Base-by-base conservation (phyloP, 2,888 invertebrate genomes). In the Andrena fulva region DNA sequence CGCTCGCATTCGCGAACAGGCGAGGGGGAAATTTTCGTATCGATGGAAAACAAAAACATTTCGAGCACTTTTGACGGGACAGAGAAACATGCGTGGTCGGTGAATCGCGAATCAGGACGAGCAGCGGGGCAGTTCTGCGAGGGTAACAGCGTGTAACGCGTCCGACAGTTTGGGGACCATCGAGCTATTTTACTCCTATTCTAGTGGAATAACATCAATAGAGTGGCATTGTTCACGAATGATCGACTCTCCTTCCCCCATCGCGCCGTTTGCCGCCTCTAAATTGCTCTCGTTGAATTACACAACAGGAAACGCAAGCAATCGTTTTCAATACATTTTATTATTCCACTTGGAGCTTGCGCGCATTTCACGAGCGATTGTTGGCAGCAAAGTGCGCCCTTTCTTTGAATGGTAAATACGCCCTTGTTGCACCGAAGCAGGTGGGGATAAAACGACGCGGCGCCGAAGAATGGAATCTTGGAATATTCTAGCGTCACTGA, bases 141-240 rank as follows among this genome's bases (percentile, higher is more conserved):
- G 64, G 70, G 63, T 74, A 79, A 74, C 74, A 73, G 66, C 54
- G 73, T 74, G 74, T 66, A 70, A 79, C 64, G 27, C 69, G 64
- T 69, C 69, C 68, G 48, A 73, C 56, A 59, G 69, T 81, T 79
- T 72, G 27, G 31, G 63, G 24, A 56, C 35, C 50, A 52, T 48
- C 50, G 62, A 59, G 29, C 74, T 79, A 74, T 81, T 81, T 74
- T 73, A 27, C 59, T 56, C 33, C 73, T 54, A 63, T 81, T 70
- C 66, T 48, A 20, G 54, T 27, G 64, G 70, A 79, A 79, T 70
- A 79, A 74, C 79, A 74, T 70, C 70, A 64, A 81, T 81, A 59
- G 73, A 79, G 56, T 20, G 73, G 24, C 33, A 66, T 69, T 79
- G 80, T 81, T 69, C 73, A 31, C 71, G 71, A 80, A 72, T 68